Conservation (phyloP, 2,888 invertebrate species). For the Ectemnius cavifrons region DNA sequence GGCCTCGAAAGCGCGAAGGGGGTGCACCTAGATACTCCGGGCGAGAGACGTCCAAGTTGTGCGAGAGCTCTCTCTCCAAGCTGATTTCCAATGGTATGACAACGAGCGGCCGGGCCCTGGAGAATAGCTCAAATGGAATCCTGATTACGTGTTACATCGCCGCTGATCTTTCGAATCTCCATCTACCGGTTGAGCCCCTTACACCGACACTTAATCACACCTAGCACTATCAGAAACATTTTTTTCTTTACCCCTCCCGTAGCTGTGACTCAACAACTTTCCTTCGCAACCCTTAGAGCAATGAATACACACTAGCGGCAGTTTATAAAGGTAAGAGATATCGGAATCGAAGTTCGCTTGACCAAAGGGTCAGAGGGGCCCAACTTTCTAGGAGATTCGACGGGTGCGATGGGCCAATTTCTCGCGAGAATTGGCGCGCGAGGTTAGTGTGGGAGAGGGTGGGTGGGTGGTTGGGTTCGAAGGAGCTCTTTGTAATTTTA, state of each 20-base stretch:
- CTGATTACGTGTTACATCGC: constrained; percentile 47
- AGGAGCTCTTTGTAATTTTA: constrained; percentile 70
- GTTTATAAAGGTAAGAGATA: too few relatives aligned
- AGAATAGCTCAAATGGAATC: constrained; percentile 57
- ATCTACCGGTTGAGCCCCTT: constrained; percentile 4
- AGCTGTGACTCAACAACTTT: too few relatives aligned
- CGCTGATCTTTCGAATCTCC: constrained; percentile 34
- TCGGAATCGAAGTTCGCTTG: too few relatives aligned
- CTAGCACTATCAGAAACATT: too few relatives aligned
- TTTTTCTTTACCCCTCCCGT: too few relatives aligned
- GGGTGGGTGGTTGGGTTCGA: constrained; percentile 50
- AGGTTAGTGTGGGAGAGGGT: neutral
- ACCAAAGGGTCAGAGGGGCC: too few relatives aligned
- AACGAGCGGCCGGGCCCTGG: constrained; percentile 51
- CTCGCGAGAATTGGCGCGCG: constrained; percentile 24
- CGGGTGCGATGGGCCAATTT: constrained; percentile 41
- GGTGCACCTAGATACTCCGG: constrained; percentile 15
- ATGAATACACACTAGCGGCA: too few relatives aligned
- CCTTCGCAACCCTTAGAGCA: too few relatives aligned
- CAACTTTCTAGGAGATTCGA: constrained; percentile 9
- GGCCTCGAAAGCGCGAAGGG: constrained; percentile 40
- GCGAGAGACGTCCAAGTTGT: constrained; percentile 32
- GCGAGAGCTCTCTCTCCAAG: constrained; percentile 9
- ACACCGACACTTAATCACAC: too few relatives aligned
- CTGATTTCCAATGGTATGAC: constrained; percentile 40